Evolutionary conservation across 2,113 vertebrate species (phyloP).

Genomic region (Microcebus murinus): DNA sequence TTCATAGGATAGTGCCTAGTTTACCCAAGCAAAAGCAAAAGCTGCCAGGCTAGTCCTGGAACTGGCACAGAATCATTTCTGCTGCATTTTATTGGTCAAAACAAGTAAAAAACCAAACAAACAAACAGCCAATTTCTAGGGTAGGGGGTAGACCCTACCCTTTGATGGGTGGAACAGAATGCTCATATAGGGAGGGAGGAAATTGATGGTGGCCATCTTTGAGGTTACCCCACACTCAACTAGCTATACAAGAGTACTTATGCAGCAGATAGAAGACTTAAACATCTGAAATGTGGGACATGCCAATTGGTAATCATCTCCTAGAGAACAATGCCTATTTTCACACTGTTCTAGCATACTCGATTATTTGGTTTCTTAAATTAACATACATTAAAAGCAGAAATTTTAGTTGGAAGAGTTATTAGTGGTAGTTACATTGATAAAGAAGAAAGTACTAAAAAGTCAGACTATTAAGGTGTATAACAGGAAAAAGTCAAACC

Average conservation of each 20-base stretch:
- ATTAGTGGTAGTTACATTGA: not conserved
- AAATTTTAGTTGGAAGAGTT: not conserved
- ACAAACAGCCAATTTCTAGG: not conserved
- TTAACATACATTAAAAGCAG: not conserved
- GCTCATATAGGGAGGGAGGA: not conserved
- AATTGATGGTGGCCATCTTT: not conserved
- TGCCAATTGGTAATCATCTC: not conserved
- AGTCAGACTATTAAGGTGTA: not conserved
- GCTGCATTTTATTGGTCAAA: not conserved
- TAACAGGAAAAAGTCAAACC: not conserved
- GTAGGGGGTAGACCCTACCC: not conserved
- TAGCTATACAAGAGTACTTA: not conserved
- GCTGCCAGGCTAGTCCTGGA: not conserved
- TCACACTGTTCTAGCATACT: not conserved
- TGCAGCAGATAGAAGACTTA: not conserved
- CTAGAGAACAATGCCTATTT: not conserved
- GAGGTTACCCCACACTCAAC: not conserved
- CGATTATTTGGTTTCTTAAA: not conserved
- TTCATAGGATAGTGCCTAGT: not conserved
- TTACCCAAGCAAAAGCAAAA: not conserved
- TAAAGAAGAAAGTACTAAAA: not conserved
- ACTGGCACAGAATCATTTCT: not conserved
- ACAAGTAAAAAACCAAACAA: not conserved
- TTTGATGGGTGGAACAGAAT: not conserved
- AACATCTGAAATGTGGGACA: not conserved